Evolutionary conservation across 2,113 vertebrate genomes (phyloP).

Genomic region (Gavia stellata): DNA sequence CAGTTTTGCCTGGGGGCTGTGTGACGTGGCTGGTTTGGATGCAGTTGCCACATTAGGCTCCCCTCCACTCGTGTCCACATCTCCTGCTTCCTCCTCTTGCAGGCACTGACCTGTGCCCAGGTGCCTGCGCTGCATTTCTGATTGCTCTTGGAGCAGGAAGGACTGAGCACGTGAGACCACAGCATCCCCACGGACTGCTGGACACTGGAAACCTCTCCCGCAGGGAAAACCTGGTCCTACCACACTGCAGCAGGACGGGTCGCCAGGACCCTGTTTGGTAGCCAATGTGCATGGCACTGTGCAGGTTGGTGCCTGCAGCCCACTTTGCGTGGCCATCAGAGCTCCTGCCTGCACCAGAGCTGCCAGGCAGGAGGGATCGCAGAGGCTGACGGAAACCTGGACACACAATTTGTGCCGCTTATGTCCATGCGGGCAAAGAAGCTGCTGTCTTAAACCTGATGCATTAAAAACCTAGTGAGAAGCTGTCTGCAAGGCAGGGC

Average conservation of each 20-base stretch:
- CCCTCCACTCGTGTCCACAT: not conserved
- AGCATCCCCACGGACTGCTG: fast-evolving
- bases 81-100: not conserved
- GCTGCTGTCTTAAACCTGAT: not conserved
- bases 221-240: not conserved
- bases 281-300: fast-evolving
- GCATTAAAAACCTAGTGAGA: not conserved
- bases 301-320: not conserved
- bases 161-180: fast-evolving
- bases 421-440: not conserved
- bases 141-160: not conserved
- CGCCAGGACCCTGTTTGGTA: not conserved
- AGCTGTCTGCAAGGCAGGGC: not conserved
- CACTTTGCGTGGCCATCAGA: not conserved
- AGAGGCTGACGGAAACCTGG: no score
- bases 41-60: not conserved
- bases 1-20: not conserved
- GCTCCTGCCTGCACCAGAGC: not conserved
- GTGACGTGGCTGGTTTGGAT: not conserved
- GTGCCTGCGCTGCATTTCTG: not conserved
- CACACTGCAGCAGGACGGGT: not conserved
- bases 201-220: not conserved
- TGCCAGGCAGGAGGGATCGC: not conserved
- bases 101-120: not conserved
- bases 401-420: fast-evolving